These are phyloP conservation scores for Manis crassicaudata DNA, from an alignment of 2,797 vertebrate species.

Conservation along the genomic window DNA sequence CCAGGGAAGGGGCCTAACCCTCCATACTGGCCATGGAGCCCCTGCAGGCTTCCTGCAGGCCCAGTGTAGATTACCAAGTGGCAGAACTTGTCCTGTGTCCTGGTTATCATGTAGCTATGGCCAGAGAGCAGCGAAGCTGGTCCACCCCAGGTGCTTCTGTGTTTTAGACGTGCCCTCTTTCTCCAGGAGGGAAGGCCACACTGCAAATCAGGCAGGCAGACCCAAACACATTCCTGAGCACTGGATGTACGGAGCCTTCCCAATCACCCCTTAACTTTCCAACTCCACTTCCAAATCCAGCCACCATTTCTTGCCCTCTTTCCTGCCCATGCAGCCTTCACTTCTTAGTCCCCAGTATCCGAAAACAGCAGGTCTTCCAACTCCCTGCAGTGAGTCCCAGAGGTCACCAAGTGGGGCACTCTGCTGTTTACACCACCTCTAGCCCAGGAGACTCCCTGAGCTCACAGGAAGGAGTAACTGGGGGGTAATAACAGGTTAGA, in stretches of 20 bases:
- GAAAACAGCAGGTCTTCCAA: not conserved
- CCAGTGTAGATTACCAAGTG: accelerated
- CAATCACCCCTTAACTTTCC: not conserved
- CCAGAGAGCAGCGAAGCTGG: not conserved
- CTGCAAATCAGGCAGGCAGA: accelerated
- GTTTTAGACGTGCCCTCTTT: not conserved
- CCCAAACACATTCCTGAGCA: not conserved
- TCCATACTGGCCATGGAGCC: accelerated
- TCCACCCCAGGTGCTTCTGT: not conserved
- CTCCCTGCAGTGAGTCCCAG: not conserved
- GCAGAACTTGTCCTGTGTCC: accelerated
- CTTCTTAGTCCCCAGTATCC: not conserved
- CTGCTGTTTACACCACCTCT: accelerated
- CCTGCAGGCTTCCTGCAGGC: no score
- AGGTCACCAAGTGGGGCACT: not conserved
- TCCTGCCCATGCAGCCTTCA: not conserved
- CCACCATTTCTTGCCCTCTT: not conserved
- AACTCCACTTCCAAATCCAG: not conserved
- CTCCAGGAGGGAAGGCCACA: not conserved
- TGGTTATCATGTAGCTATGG: accelerated
- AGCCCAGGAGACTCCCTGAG: accelerated
- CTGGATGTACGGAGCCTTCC: not conserved
- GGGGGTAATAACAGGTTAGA: accelerated
- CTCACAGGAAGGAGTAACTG: no score
- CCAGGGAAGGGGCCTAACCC: not conserved